Conservation (phyloP, 2,888 invertebrate genomes). For the Glyphotaelius pellucidus region DNA sequence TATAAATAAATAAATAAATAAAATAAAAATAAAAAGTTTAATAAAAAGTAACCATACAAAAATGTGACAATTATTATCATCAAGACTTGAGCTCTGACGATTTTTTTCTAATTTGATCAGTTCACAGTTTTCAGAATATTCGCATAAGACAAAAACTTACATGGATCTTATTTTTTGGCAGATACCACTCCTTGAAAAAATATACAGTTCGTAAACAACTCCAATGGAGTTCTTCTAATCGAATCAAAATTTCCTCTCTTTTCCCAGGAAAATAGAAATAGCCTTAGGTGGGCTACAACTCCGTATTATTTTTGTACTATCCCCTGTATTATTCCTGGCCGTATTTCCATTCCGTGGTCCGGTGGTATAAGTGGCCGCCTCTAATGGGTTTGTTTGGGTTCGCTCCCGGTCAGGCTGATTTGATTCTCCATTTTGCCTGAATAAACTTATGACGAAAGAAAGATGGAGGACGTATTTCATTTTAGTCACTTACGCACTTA, state of each 20-base stretch:
- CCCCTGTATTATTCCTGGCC: constrained; percentile 28
- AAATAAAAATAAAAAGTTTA: too few relatives aligned
- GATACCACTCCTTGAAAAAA: background rate
- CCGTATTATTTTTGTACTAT: constrained; percentile 19
- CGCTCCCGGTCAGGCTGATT: constrained; percentile 53
- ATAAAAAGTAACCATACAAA: too few relatives aligned
- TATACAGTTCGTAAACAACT: background rate
- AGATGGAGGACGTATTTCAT: background rate
- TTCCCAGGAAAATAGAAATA: background rate
- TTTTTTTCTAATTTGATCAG: too few relatives aligned
- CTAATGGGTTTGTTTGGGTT: constrained; percentile 63
- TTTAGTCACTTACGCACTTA: background rate
- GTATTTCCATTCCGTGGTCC: constrained; percentile 29
- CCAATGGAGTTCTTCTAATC: background rate
- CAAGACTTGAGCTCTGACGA: too few relatives aligned
- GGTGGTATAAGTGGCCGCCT: constrained; percentile 42
- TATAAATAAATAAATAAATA: too few relatives aligned
- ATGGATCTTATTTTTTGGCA: background rate
- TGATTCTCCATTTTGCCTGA: constrained; percentile 43
- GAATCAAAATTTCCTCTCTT: background rate
- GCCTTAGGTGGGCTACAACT: constrained; percentile 28
- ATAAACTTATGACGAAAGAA: constrained; percentile 5
- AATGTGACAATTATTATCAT: too few relatives aligned
- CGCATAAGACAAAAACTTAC: background rate
- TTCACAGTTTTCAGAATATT: too few relatives aligned